Conservation (phyloP, 2,797 vertebrate genomes). For the Scolopax bukidnonensis region DNA sequence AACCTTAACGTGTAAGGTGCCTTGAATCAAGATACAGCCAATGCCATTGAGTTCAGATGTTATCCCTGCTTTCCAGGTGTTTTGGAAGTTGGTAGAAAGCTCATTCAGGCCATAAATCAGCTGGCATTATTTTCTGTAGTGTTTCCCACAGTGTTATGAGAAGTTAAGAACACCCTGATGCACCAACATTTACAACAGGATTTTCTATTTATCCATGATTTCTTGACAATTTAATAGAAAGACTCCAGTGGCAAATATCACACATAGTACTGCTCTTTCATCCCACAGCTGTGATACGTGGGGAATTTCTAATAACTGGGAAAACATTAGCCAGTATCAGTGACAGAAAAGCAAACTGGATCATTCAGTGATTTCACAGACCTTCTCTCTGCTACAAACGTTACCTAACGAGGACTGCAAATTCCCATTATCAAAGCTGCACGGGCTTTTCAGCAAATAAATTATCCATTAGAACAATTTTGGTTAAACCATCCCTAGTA, state of each 20-base stretch:
- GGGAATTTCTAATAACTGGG: not conserved
- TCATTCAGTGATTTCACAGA: not conserved
- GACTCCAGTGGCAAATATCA: not conserved
- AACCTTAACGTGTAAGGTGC: not conserved
- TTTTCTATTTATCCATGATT: not conserved
- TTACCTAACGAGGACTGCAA: not conserved
- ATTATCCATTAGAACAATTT: not conserved
- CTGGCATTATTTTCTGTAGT: not conserved
- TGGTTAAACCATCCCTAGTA: not conserved
- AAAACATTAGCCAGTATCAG: not conserved
- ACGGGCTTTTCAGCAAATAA: not conserved
- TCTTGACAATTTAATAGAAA: not conserved
- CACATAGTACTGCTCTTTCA: not conserved
- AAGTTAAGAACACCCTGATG: not conserved
- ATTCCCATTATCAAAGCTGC: not conserved
- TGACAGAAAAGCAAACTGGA: not conserved
- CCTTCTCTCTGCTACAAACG: not conserved
- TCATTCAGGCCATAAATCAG: not conserved
- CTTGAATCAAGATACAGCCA: not conserved
- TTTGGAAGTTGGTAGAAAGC: not conserved
- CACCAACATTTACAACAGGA: not conserved
- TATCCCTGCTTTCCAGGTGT: not conserved
- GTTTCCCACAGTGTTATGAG: not conserved
- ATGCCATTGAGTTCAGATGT: not conserved
- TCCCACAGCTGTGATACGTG: not conserved